Percentiles rank a stretch among this genome's conserved stretches.
Conservation (phyloP, 2,888 invertebrate species). For the Euplexia lucipara region DNA sequence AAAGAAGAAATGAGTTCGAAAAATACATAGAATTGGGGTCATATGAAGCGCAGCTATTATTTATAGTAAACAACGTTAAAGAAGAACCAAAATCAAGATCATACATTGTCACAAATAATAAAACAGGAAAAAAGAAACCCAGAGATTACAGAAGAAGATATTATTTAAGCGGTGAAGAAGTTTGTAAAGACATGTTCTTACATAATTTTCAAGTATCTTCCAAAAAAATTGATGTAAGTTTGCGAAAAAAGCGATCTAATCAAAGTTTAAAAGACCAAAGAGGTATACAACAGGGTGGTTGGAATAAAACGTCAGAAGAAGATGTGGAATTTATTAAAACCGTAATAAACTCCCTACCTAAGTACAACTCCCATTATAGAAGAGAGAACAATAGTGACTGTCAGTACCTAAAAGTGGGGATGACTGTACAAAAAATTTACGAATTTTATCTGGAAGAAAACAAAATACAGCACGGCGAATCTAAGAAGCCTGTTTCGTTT, state of each 20-base stretch:
- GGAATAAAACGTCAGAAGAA: slow-evolving; percentile 44
- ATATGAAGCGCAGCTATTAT: slow-evolving; percentile 35
- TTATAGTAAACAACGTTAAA: slow-evolving; percentile 25
- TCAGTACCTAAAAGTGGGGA: slow-evolving; percentile 12
- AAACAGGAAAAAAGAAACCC: slow-evolving; percentile 40
- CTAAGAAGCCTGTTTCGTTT: background rate
- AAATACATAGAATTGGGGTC: slow-evolving; percentile 25
- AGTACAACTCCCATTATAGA: slow-evolving; percentile 50
- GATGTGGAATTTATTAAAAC: slow-evolving; percentile 43
- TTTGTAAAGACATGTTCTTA: slow-evolving; percentile 38
- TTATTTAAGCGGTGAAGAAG: slow-evolving; percentile 29
- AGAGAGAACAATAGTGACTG: slow-evolving; percentile 40
- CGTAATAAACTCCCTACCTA: slow-evolving; percentile 1
- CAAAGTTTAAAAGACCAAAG: slow-evolving; percentile 39
- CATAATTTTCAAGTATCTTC: slow-evolving; percentile 41
- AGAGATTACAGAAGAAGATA: slow-evolving; percentile 36
- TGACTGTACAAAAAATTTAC: slow-evolving; percentile 20
- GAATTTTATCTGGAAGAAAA: slow-evolving; percentile 1
- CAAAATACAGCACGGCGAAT: background rate
- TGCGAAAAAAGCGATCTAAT: slow-evolving; percentile 32
- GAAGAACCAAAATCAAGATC: slow-evolving; percentile 28
- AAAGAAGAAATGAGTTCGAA: slow-evolving; percentile 27
- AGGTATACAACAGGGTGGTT: slow-evolving; percentile 39
- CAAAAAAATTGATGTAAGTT: slow-evolving; percentile 42
- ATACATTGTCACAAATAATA: slow-evolving; percentile 28